phyloP scores from a whole-genome alignment of 1,140 invertebrate species.

The Babylonia areolata region DNA sequence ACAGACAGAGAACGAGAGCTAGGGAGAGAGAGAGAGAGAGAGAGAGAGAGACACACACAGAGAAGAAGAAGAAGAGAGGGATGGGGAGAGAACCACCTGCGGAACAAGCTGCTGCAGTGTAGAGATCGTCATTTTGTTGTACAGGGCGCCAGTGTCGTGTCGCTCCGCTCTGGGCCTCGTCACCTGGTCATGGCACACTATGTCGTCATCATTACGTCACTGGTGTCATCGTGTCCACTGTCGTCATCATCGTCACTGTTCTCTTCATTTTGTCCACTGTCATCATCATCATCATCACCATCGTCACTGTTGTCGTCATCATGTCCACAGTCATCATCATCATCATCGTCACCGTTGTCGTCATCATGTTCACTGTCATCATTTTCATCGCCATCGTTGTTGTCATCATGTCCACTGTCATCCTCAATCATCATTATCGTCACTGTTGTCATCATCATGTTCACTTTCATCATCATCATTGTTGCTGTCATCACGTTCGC shows the following conservation, averaged over 20 bases:
- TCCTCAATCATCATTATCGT: no score
- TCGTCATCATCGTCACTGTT: slow-evolving; percentile 60
- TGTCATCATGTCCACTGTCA: neutral
- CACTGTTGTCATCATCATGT: neutral
- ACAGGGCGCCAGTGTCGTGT: slow-evolving; percentile 91
- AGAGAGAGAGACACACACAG: neutral
- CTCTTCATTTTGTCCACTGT: slow-evolving; percentile 81
- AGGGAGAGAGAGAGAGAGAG: neutral
- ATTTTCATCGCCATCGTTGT: neutral
- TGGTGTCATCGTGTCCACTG: slow-evolving; percentile 82
- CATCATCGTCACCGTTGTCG: slow-evolving; percentile 73
- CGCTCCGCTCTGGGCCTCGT: slow-evolving; percentile 89
- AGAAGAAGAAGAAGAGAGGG: neutral
- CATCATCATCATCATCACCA: slow-evolving; percentile 81
- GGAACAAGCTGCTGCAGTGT: slow-evolving; percentile 79
- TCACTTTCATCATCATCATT: neutral
- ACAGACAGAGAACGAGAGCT: neutral
- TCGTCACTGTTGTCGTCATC: slow-evolving; percentile 84
- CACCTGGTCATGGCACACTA: slow-evolving; percentile 79
- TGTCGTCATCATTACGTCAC: slow-evolving; percentile 80
- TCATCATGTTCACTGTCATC: slow-evolving; percentile 80
- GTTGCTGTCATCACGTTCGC: no score
- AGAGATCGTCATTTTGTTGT: slow-evolving; percentile 86
- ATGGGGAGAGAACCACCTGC: slow-evolving; percentile 36
- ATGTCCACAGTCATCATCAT: slow-evolving; percentile 78